Conservation (phyloP, 1,140 invertebrate genomes). For the Hypothenemus hampei region DNA sequence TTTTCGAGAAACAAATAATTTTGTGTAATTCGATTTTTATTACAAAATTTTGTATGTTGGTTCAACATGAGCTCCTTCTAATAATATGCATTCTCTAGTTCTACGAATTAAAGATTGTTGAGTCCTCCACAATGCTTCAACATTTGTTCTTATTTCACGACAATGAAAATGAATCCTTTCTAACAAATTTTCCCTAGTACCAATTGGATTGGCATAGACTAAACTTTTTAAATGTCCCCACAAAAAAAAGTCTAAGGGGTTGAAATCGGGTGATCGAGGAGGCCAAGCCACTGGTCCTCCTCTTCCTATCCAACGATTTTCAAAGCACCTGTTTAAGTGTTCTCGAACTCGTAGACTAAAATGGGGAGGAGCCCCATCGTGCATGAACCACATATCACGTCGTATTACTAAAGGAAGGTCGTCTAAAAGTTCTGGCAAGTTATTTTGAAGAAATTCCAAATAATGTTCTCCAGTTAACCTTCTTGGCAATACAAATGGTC, state of each 20-base stretch:
- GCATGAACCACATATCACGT: too few species aligned
- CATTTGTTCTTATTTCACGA: not conserved
- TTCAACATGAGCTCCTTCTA: slow-evolving; percentile 7
- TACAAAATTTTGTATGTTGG: slow-evolving; percentile 9
- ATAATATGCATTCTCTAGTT: slow-evolving; percentile 3
- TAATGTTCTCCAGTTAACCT: too few species aligned
- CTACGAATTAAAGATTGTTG: slow-evolving; percentile 10
- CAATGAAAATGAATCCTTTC: slow-evolving; percentile 9
- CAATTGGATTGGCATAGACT: slow-evolving; percentile 11
- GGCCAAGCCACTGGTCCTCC: slow-evolving; percentile 5
- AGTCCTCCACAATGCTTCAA: slow-evolving; percentile 2
- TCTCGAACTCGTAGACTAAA: too few species aligned
- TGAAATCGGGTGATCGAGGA: slow-evolving; percentile 3
- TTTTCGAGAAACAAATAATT: slow-evolving; percentile 7
- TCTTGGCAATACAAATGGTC: too few species aligned
- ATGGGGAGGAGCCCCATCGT: too few species aligned
- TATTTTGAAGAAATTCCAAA: too few species aligned
- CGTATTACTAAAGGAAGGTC: too few species aligned
- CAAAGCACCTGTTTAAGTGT: too few species aligned
- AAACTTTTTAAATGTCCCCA: slow-evolving; percentile 14
- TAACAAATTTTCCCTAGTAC: slow-evolving; percentile 5
- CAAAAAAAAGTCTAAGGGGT: slow-evolving; percentile 14
- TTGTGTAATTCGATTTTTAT: slow-evolving; percentile 1
- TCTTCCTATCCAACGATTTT: slow-evolving; percentile 11
- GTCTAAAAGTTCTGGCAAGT: too few species aligned